Evolutionary conservation across 2,113 vertebrate genomes (phyloP).

Genomic region (Heterocephalus glaber): DNA sequence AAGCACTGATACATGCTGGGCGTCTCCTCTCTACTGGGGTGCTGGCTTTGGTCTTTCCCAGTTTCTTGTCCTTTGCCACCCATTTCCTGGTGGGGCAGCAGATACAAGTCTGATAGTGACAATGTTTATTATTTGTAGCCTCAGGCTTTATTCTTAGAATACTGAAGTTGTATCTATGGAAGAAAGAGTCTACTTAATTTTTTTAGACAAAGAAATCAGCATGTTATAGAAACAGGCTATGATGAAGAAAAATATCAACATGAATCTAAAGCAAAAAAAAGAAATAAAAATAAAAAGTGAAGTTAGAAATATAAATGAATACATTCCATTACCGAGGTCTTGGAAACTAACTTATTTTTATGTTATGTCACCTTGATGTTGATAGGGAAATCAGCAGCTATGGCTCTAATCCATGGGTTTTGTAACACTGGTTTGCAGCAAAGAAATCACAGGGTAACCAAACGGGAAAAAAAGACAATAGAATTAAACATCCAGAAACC

Average conservation of each 20-base stretch:
- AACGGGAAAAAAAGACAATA: not conserved
- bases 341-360: slow-evolving; percentile 20
- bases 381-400: slow-evolving; percentile 50
- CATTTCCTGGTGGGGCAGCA: not conserved
- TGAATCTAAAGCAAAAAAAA: not conserved
- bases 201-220: not conserved
- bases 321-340: slow-evolving; percentile 4
- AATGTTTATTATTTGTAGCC: not conserved
- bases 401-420: not conserved
- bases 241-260: slow-evolving; percentile 18
- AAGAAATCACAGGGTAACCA: not conserved
- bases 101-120: not conserved
- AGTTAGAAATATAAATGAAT: slow-evolving; percentile 44
- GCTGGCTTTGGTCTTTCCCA: not conserved
- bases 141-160: not conserved
- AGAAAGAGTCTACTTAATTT: not conserved
- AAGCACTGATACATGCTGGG: not conserved
- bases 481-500: slow-evolving; percentile 3
- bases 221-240: not conserved
- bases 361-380: not conserved
- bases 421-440: not conserved
- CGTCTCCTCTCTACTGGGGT: not conserved
- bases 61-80: not conserved
- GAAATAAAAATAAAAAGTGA: not conserved
- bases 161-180: not conserved